Evolutionary conservation across 2,888 invertebrate species (phyloP).

Genomic region (Pinctada fucata): DNA sequence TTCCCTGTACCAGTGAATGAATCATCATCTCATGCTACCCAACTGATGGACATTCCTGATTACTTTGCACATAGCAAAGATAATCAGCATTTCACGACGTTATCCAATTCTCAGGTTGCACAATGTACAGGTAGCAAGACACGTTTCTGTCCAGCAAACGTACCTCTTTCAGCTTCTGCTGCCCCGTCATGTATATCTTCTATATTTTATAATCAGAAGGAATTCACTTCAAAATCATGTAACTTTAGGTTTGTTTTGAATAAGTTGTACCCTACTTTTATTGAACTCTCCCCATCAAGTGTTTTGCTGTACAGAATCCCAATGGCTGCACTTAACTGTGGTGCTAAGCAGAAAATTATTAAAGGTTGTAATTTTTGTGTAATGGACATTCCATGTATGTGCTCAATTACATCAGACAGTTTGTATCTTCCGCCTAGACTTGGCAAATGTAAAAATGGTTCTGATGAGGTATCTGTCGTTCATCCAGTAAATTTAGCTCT

Average conservation of each 20-base stretch:
- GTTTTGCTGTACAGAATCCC: constrained; percentile 20
- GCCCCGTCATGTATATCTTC: constrained; percentile 3
- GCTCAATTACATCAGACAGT: constrained; percentile 1
- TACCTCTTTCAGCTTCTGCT: constrained; percentile 2
- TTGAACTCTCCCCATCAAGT: not conserved
- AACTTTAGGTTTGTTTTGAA: constrained; percentile 15
- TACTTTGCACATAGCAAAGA: constrained; percentile 18
- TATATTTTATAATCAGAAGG: constrained; percentile 15
- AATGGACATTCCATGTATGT: constrained; percentile 18
- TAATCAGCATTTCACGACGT: constrained; percentile 31
- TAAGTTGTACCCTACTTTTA: constrained; percentile 1
- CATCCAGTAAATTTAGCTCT: constrained; percentile 10
- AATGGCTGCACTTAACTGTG: constrained; percentile 13
- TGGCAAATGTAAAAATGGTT: constrained; percentile 18
- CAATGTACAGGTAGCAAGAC: not conserved
- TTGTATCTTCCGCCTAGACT: constrained; percentile 7
- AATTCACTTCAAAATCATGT: not conserved
- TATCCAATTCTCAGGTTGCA: constrained; percentile 15
- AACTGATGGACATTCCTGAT: constrained; percentile 32
- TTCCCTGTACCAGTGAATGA: constrained; percentile 37
- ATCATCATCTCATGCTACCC: constrained; percentile 39
- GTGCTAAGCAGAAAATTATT: constrained; percentile 1
- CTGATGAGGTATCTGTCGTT: not conserved
- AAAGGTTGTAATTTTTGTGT: constrained; percentile 32
- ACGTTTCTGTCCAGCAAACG: not conserved